These are phyloP conservation scores for Amblyornis subalaris DNA, from an alignment of 2,113 vertebrate genomes.

Conservation along the genomic window DNA sequence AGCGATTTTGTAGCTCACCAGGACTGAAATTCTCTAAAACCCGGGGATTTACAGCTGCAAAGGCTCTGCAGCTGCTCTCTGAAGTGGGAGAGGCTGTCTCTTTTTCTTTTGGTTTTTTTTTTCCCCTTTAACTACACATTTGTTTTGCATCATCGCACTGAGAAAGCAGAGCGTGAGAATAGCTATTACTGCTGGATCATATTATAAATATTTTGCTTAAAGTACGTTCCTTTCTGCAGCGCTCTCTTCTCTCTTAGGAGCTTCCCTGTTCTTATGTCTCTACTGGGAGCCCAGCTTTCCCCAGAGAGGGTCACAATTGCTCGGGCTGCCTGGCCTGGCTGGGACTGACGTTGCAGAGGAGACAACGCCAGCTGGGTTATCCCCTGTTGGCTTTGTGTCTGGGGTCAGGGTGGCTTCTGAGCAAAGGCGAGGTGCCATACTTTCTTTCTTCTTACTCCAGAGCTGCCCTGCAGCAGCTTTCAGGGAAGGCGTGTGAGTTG, in stretches of 20 bases:
- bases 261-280: not conserved
- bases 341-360: not conserved
- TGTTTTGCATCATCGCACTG: conserved; percentile 60
- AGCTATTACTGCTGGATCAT: conserved; percentile 48
- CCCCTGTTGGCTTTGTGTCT: not conserved
- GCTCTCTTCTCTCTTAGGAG: not conserved
- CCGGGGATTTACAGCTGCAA: not conserved
- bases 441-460: not conserved
- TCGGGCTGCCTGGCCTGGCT: not conserved
- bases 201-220: conserved; percentile 67
- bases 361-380: not conserved
- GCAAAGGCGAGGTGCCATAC: not conserved
- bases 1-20: not conserved
- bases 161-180: conserved; percentile 67
- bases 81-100: conserved; percentile 41
- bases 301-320: not conserved
- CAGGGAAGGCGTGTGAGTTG: rapidly evolving
- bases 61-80: conserved; percentile 15
- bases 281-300: not conserved
- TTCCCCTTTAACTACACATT: conserved; percentile 34
- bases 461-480: not conserved
- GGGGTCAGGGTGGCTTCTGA: not conserved
- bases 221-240: conserved; percentile 2
- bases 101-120: not conserved
- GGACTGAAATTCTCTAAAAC: not conserved